Conservation (phyloP, 2,797 vertebrate species). For the Lacerta bilineata region DNA sequence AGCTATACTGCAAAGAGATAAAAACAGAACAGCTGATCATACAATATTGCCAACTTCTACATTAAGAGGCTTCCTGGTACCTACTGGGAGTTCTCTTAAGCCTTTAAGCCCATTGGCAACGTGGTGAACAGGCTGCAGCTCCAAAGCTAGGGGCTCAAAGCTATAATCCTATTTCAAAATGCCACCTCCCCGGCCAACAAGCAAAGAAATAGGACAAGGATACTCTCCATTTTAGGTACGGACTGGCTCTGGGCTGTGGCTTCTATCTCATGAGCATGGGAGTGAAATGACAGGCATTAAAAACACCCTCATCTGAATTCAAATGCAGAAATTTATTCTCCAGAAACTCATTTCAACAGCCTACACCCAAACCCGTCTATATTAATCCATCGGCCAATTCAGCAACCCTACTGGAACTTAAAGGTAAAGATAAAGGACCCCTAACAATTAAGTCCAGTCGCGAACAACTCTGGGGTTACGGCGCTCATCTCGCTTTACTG, state of each 20-base stretch:
- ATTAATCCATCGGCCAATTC: not conserved
- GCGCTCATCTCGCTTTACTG: too few species aligned
- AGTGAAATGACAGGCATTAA: constrained; percentile 42
- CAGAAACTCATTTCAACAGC: not conserved
- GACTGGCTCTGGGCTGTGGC: constrained; percentile 61
- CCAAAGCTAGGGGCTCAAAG: constrained; percentile 75
- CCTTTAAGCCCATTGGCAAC: constrained; percentile 78
- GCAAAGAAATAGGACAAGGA: constrained; percentile 71
- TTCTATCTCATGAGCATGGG: constrained; percentile 70
- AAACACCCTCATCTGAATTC: constrained; percentile 65
- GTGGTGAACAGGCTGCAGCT: constrained; percentile 75
- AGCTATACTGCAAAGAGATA: constrained; percentile 50
- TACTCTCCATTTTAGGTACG: constrained; percentile 70
- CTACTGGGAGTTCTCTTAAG: constrained; percentile 78
- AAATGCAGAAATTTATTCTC: constrained; percentile 59
- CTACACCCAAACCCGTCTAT: constrained; percentile 20
- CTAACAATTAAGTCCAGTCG: too few species aligned
- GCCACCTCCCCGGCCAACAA: constrained; percentile 71
- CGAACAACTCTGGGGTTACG: too few species aligned
- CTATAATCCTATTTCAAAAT: constrained; percentile 78
- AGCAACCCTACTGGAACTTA: not conserved
- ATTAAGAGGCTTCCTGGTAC: constrained; percentile 76
- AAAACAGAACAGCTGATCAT: constrained; percentile 79
- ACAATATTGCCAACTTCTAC: constrained; percentile 68
- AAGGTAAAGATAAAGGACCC: not conserved